A percentile compares a stretch with the other conserved stretches of the same genome.
These are phyloP conservation scores for Chiridota heheva DNA, from an alignment of 35 echinoderm and acorn worm genomes.

Conservation along the genomic window DNA sequence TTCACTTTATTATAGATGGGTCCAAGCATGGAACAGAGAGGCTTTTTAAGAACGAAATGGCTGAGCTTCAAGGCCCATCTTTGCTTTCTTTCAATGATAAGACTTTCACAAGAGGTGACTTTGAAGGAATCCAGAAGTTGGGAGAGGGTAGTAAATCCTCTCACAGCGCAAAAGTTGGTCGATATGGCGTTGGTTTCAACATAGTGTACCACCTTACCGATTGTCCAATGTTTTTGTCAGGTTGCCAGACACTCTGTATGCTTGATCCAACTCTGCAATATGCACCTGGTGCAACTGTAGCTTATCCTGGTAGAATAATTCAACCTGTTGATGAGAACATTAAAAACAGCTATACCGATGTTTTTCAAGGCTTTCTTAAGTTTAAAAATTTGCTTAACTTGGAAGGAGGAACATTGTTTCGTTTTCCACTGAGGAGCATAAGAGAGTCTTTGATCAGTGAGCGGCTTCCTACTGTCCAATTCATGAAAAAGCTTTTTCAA, in stretches of 20 bases:
- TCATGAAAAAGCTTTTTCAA: not conserved
- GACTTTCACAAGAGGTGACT: constrained; percentile 59
- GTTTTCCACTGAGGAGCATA: constrained; percentile 55
- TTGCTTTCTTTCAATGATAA: constrained; percentile 68
- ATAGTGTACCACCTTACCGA: constrained; percentile 84
- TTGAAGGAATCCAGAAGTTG: constrained; percentile 71
- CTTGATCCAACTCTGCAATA: constrained; percentile 75
- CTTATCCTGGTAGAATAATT: constrained; percentile 48
- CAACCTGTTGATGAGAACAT: constrained; percentile 8
- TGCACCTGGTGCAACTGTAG: constrained; percentile 42
- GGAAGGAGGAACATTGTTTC: constrained; percentile 53
- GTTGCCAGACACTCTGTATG: constrained; percentile 52
- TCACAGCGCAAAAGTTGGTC: constrained; percentile 50
- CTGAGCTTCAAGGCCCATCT: constrained; percentile 55
- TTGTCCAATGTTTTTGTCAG: constrained; percentile 74
- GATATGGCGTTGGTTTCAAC: constrained; percentile 93
- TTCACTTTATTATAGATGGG: constrained; percentile 73
- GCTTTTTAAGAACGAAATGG: constrained; percentile 51
- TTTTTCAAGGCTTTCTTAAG: constrained; percentile 49
- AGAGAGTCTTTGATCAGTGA: constrained; percentile 13
- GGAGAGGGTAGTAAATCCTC: constrained; percentile 68
- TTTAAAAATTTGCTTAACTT: constrained; percentile 21
- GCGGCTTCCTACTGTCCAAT: not conserved
- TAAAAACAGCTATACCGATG: constrained; percentile 41
- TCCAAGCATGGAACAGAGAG: constrained; percentile 28